A percentile compares a stretch with the other conserved stretches of the same genome.
Conservation (phyloP, 2,888 invertebrate species). For the Drosophila melanosoma region DNA sequence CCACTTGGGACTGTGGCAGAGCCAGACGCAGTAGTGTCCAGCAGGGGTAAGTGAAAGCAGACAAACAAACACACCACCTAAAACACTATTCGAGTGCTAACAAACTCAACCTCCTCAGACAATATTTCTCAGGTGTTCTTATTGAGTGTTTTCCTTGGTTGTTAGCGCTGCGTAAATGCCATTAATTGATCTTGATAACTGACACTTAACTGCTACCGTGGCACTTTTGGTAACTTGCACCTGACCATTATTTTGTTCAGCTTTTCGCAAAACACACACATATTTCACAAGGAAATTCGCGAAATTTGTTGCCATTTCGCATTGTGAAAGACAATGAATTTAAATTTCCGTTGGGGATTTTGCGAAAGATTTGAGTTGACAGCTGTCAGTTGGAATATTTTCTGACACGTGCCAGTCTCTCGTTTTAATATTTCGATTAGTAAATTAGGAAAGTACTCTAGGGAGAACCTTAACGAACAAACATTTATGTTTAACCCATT, state of each 20-base stretch:
- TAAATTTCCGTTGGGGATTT: constrained; percentile 5
- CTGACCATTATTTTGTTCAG: background rate
- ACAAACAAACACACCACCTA: background rate
- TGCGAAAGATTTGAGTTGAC: constrained; percentile 9
- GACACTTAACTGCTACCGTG: constrained; percentile 24
- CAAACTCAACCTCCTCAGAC: constrained; percentile 52
- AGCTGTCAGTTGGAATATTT: constrained; percentile 33
- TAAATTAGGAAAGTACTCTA: background rate
- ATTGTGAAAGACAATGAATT: constrained; percentile 10
- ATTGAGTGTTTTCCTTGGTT: constrained; percentile 9
- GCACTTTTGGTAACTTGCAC: constrained; percentile 5
- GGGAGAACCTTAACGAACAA: constrained; percentile 3
- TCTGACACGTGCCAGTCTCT: constrained; percentile 16
- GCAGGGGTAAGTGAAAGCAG: constrained; percentile 36
- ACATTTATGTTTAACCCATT: constrained; percentile 39
- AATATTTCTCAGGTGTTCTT: constrained; percentile 7
- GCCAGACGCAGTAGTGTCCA: constrained; percentile 21
- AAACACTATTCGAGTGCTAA: constrained; percentile 52
- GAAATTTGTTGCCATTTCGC: background rate
- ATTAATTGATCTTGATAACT: constrained; percentile 38
- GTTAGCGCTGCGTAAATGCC: constrained; percentile 47
- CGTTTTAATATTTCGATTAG: constrained; percentile 27
- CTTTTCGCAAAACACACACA: background rate
- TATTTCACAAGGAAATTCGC: background rate
- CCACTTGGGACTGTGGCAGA: constrained; percentile 49